Evolutionary conservation across 2,113 vertebrate species (phyloP).

Genomic region (Chlorocebus sabaeus): DNA sequence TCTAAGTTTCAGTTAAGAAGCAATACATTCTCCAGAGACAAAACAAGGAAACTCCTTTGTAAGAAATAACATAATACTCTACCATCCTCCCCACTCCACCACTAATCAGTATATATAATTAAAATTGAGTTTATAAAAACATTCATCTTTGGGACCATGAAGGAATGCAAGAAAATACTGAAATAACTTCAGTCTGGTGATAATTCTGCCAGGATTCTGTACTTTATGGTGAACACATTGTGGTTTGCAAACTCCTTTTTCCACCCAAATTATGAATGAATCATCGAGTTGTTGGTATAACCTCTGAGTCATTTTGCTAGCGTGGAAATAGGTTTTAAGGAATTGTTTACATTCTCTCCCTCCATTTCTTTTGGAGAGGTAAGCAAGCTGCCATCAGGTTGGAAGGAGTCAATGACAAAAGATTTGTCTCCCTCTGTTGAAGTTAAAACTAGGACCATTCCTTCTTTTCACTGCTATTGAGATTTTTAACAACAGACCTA

Average conservation of each 20-base stretch:
- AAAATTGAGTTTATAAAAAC: neutral
- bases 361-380: neutral
- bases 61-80: neutral
- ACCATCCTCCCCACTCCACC: neutral
- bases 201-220: neutral
- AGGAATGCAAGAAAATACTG: neutral
- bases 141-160: neutral
- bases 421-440: neutral
- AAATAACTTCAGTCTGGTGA: neutral
- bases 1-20: neutral
- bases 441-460: neutral
- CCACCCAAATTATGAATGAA: conserved; percentile 34
- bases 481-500: neutral
- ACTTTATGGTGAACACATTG: neutral
- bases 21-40: neutral
- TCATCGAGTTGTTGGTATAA: neutral
- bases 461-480: neutral
- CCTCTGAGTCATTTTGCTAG: conserved; percentile 28
- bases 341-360: neutral
- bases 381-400: neutral
- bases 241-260: neutral
- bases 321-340: neutral
- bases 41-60: neutral
- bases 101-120: neutral
- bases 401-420: neutral